A percentile compares a stretch with the other conserved stretches of the same genome.
These are phyloP conservation scores for Dastarcus helophoroides DNA, from an alignment of 2,888 invertebrate genomes.

Conservation along the genomic window DNA sequence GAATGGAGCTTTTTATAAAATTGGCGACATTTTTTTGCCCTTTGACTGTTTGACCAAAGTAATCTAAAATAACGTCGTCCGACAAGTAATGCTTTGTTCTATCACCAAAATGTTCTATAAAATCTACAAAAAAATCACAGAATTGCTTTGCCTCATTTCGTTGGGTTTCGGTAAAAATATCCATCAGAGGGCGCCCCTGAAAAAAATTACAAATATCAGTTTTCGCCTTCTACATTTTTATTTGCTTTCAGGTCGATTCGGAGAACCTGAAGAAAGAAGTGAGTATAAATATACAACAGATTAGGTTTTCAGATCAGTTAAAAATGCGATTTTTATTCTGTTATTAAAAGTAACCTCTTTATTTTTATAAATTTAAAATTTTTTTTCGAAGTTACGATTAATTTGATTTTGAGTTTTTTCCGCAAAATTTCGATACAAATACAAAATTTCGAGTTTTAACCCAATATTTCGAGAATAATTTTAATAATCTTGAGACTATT, in stretches of 20 bases:
- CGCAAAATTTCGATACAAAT: too few species aligned
- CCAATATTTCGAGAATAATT: too few species aligned
- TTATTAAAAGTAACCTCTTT: too few species aligned
- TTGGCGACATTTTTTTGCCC: conserved; percentile 45
- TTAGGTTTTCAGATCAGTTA: too few species aligned
- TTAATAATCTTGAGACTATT: too few species aligned
- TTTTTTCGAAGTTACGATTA: too few species aligned
- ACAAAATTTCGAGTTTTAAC: too few species aligned
- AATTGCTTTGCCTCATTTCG: conserved; percentile 26
- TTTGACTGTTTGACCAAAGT: conserved; percentile 53
- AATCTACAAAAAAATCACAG: conserved; percentile 30
- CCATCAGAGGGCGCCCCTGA: not conserved
- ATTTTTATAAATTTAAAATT: too few species aligned
- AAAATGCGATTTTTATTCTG: too few species aligned
- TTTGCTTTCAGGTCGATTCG: conserved; percentile 31
- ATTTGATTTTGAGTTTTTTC: too few species aligned
- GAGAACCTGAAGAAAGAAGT: conserved; percentile 26
- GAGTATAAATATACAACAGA: too few species aligned
- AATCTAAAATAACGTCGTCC: conserved; percentile 42
- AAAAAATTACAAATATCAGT: conserved; percentile 3
- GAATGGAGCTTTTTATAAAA: conserved; percentile 44
- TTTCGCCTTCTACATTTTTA: conserved; percentile 10
- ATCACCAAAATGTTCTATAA: conserved; percentile 30
- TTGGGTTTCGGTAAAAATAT: conserved; percentile 18
- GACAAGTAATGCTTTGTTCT: conserved; percentile 28